Conservation (phyloP, 2,888 invertebrate species). For the Drosophila peninsularis region DNA sequence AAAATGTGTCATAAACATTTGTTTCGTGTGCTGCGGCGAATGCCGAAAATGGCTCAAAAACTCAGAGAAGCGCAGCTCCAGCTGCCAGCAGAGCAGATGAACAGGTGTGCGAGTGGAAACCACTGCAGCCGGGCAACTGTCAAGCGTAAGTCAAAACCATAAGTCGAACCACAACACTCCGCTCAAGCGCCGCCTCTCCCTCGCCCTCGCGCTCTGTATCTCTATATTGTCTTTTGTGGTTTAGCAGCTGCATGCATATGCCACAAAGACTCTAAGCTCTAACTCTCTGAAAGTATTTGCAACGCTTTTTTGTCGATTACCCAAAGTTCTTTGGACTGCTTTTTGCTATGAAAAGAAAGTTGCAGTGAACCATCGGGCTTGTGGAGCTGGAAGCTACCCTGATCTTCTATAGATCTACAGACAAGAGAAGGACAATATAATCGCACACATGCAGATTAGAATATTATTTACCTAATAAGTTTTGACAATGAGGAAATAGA, state of each 20-base stretch:
- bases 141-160: conserved; percentile 6
- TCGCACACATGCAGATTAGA: no score
- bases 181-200: not conserved
- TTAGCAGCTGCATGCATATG: not conserved
- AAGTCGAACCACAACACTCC: conserved; percentile 6
- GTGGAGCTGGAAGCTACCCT: not conserved
- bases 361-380: not conserved
- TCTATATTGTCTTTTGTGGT: conserved; percentile 1
- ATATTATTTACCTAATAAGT: no score
- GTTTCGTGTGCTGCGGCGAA: conserved; percentile 47
- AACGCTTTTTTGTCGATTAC: not conserved
- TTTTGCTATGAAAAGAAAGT: not conserved
- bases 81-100: not conserved
- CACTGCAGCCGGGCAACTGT: conserved; percentile 2
- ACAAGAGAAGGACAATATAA: no score
- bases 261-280: not conserved
- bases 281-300: not conserved
- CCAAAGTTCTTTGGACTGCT: not conserved
- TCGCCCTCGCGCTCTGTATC: not conserved
- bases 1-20: conserved; percentile 74
- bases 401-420: no score
- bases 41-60: conserved; percentile 48
- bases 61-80: conserved; percentile 3
- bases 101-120: conserved; percentile 1
- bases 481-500: no score